Percentiles rank a stretch among this genome's conserved stretches.
These are phyloP conservation scores for Poecile atricapillus DNA, from an alignment of 2,113 vertebrate species.

Conservation along the genomic window DNA sequence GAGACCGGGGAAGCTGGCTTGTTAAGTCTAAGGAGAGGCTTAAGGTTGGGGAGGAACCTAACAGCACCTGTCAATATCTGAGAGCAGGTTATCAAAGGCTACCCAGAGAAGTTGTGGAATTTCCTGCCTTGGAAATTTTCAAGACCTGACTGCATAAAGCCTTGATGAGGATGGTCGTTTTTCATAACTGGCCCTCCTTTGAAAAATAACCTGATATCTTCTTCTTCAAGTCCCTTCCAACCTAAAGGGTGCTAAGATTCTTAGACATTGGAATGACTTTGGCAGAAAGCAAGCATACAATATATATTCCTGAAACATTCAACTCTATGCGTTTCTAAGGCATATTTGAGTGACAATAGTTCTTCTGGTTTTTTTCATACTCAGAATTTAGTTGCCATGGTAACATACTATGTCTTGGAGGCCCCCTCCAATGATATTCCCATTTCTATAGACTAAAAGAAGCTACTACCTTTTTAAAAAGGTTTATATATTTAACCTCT, in stretches of 20 bases:
- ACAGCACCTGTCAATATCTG: neutral
- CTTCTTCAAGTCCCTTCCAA: neutral
- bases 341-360: neutral
- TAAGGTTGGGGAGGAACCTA: neutral
- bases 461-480: neutral
- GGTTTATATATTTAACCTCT: neutral
- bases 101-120: neutral
- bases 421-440: neutral
- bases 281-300: constrained; percentile 11
- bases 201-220: neutral
- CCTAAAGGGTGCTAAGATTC: neutral
- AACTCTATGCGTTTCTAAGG: constrained; percentile 32
- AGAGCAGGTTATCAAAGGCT: neutral
- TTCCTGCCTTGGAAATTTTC: neutral
- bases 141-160: neutral
- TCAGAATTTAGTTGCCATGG: constrained; percentile 59
- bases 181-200: neutral
- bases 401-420: constrained; percentile 15
- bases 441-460: neutral
- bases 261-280: neutral
- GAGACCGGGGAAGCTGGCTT: neutral
- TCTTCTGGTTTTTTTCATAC: neutral
- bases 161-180: neutral
- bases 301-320: neutral
- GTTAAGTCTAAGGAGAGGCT: neutral